A percentile compares a stretch with the other conserved stretches of the same genome.
Conservation (phyloP, 92 coral and sea anemone species). For the Actinostola sp. region DNA sequence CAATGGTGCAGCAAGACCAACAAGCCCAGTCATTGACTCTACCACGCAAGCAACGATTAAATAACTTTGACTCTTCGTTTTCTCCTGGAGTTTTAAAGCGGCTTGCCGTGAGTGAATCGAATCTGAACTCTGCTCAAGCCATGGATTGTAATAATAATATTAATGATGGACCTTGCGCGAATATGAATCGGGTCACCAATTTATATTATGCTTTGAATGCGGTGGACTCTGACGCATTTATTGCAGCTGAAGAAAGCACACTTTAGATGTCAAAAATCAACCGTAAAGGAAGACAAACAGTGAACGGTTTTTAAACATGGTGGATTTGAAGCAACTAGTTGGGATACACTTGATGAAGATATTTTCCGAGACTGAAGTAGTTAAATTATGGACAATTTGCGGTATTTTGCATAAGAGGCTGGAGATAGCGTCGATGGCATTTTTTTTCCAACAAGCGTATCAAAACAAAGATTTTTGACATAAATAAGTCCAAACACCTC, state of each 20-base stretch:
- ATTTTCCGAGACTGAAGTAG: too few relatives aligned
- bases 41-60: conserved; percentile 26
- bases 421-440: too few relatives aligned
- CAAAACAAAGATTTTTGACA: too few relatives aligned
- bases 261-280: not conserved
- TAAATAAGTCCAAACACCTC: too few relatives aligned
- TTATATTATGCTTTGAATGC: conserved; percentile 59
- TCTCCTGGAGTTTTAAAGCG: conserved; percentile 72
- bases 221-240: conserved; percentile 23
- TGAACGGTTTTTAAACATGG: too few relatives aligned
- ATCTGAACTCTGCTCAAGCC: conserved; percentile 43
- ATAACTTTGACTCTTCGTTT: conserved; percentile 76
- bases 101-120: conserved; percentile 84
- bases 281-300: not conserved
- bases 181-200: conserved; percentile 40
- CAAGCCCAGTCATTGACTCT: conserved; percentile 6
- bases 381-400: too few relatives aligned
- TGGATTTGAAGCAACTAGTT: too few relatives aligned
- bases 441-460: too few relatives aligned
- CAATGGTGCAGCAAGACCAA: conserved; percentile 3
- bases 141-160: conserved; percentile 22
- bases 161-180: not conserved
- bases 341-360: too few relatives aligned
- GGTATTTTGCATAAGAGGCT: too few relatives aligned
- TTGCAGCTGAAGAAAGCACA: conserved; percentile 3